Evolutionary conservation across 1,140 invertebrate species (phyloP).

Genomic region (Pristionchus pacificus): DNA sequence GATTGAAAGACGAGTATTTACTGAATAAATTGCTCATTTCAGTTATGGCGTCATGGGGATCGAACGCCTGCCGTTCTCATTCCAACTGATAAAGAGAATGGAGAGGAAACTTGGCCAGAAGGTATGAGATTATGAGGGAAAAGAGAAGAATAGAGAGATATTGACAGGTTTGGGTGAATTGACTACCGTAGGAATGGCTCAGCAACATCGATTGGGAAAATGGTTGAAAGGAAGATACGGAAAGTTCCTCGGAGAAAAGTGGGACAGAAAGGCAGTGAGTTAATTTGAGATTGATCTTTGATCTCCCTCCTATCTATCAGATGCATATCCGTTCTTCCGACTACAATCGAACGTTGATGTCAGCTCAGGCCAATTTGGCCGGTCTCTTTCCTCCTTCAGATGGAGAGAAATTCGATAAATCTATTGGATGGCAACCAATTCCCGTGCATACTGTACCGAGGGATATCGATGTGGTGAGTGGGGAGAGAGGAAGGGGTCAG

Average conservation of each 20-base stretch:
- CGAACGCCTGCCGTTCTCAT: constrained; percentile 43
- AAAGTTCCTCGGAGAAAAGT: constrained; percentile 42
- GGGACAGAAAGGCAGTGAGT: constrained; percentile 13
- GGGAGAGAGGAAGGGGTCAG: too few species aligned
- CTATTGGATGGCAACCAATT: constrained; percentile 57
- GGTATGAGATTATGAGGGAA: constrained; percentile 4
- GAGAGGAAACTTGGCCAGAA: constrained; percentile 38
- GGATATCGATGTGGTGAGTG: constrained; percentile 22
- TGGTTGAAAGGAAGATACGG: constrained; percentile 47
- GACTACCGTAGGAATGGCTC: constrained; percentile 40
- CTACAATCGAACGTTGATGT: constrained; percentile 57
- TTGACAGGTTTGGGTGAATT: constrained; percentile 45
- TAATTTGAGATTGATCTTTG: constrained; percentile 12
- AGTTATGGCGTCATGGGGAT: constrained; percentile 55
- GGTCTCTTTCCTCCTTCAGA: constrained; percentile 48
- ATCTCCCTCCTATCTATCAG: constrained; percentile 13
- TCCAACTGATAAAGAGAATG: constrained; percentile 42
- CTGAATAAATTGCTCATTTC: too few species aligned
- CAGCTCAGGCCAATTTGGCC: constrained; percentile 57
- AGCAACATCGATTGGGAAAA: constrained; percentile 49
- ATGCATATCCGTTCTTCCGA: constrained; percentile 52
- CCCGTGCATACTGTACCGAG: constrained; percentile 57
- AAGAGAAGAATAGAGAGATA: background rate
- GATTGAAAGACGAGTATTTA: too few species aligned
- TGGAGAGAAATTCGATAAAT: constrained; percentile 38